These are phyloP conservation scores for Eristalis intricaria DNA, from an alignment of 2,888 invertebrate genomes.

Conservation along the genomic window DNA sequence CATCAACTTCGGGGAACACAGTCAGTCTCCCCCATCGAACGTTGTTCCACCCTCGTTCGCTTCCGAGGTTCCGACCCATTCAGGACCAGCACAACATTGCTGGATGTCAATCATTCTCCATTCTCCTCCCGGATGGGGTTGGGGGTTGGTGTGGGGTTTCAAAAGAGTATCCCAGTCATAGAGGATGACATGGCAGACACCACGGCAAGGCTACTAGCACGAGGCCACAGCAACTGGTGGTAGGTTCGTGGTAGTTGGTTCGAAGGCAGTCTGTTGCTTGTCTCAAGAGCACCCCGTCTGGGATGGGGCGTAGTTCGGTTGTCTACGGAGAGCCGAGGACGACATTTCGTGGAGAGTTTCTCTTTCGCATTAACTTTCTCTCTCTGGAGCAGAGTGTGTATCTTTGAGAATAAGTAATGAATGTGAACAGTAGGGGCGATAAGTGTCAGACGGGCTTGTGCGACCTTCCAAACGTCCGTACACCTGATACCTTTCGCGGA, in stretches of 20 bases:
- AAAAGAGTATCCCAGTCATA: background rate
- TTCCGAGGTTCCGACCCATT: too few species aligned
- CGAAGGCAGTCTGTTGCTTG: slow-evolving; percentile 31
- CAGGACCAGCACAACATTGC: too few species aligned
- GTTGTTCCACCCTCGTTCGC: background rate
- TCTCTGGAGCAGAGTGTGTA: slow-evolving; percentile 1
- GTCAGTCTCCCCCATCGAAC: background rate
- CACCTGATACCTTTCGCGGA: too few species aligned
- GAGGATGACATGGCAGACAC: slow-evolving; percentile 10
- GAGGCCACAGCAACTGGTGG: slow-evolving; percentile 64
- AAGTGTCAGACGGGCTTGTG: background rate
- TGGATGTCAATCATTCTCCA: slow-evolving; percentile 16
- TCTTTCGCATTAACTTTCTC: background rate
- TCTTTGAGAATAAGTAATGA: slow-evolving; percentile 23
- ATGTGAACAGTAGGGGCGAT: slow-evolving; percentile 8
- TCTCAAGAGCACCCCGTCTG: background rate
- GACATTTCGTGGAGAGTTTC: slow-evolving; percentile 30
- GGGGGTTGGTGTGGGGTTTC: background rate
- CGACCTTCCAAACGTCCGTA: too few species aligned
- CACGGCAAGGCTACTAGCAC: slow-evolving; percentile 37
- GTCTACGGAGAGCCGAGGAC: background rate
- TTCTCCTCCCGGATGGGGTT: slow-evolving; percentile 4
- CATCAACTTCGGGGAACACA: background rate
- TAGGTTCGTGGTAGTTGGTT: slow-evolving; percentile 45
- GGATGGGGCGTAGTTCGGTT: slow-evolving; percentile 6